Conservation (phyloP, 2,797 vertebrate genomes). For the Ctenosaura bakeri region DNA sequence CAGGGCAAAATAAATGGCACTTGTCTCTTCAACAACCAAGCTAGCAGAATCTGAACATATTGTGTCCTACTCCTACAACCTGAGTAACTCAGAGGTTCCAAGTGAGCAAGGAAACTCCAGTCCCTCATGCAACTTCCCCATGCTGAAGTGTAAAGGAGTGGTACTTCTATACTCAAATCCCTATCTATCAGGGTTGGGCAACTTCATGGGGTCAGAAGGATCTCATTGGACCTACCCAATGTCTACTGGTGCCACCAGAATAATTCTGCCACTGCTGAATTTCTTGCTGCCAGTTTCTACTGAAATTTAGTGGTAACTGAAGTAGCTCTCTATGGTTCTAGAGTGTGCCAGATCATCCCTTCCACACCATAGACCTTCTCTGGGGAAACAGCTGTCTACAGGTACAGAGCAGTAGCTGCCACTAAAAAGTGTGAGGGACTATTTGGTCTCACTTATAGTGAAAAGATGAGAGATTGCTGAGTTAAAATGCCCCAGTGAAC, state of each 20-base stretch:
- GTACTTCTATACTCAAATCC: neutral
- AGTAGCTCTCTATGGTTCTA: neutral
- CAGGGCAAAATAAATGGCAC: slow-evolving; percentile 45
- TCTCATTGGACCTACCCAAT: neutral
- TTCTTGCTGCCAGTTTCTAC: neutral
- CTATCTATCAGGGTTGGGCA: neutral
- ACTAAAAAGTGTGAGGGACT: neutral
- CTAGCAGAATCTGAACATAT: slow-evolving; percentile 30
- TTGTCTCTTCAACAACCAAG: slow-evolving; percentile 51
- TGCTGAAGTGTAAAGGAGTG: neutral
- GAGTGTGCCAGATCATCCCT: neutral
- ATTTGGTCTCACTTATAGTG: neutral
- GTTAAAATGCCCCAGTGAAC: neutral
- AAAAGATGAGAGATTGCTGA: no score
- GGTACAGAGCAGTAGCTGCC: no score
- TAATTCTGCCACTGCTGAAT: neutral
- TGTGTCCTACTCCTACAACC: no score
- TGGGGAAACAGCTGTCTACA: neutral
- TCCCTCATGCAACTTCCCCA: neutral
- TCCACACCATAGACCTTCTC: neutral
- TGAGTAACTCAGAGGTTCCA: no score
- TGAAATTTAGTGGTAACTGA: neutral
- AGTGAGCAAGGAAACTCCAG: neutral
- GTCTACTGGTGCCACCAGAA: neutral
- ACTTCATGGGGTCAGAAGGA: neutral